phyloP scores from a whole-genome alignment of 2,797 vertebrate species.

The Chiroxiphia lanceolata region DNA sequence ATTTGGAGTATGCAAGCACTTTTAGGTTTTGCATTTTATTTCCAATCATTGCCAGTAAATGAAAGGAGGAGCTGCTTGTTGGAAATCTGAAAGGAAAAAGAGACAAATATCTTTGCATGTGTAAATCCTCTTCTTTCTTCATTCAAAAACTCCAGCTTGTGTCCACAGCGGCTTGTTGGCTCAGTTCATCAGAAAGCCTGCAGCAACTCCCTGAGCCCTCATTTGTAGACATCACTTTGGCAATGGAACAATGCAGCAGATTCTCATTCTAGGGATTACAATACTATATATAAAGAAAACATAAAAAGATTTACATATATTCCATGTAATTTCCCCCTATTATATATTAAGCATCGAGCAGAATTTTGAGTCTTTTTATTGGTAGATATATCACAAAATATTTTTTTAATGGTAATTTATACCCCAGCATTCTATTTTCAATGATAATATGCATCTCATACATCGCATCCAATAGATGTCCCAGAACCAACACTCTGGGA shows the following conservation, averaged over 20 bases:
- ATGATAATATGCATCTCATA: not conserved
- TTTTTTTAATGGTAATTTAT: not conserved
- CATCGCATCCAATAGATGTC: not conserved
- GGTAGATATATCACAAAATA: not conserved
- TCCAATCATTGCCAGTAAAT: not conserved
- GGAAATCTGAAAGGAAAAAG: not conserved
- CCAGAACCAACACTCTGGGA: not conserved
- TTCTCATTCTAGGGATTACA: conserved; percentile 7
- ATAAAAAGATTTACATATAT: conserved; percentile 33
- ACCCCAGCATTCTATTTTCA: not conserved
- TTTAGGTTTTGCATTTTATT: not conserved
- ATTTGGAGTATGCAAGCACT: not conserved
- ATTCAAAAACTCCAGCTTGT: conserved; percentile 36
- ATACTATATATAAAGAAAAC: conserved; percentile 22
- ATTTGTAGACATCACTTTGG: conserved; percentile 21
- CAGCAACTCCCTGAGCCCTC: conserved; percentile 59
- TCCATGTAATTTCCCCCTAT: not conserved
- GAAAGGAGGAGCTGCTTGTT: not conserved
- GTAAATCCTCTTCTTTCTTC: conserved; percentile 30
- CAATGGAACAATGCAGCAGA: conserved; percentile 28
- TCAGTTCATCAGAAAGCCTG: conserved; percentile 51
- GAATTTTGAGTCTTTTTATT: not conserved
- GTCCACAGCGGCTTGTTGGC: conserved; percentile 53
- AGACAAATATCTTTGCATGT: conserved; percentile 20
- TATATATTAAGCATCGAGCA: not conserved